Base-by-base conservation (phyloP, 2,888 invertebrate genomes). In the Orchesella flavescens region DNA sequence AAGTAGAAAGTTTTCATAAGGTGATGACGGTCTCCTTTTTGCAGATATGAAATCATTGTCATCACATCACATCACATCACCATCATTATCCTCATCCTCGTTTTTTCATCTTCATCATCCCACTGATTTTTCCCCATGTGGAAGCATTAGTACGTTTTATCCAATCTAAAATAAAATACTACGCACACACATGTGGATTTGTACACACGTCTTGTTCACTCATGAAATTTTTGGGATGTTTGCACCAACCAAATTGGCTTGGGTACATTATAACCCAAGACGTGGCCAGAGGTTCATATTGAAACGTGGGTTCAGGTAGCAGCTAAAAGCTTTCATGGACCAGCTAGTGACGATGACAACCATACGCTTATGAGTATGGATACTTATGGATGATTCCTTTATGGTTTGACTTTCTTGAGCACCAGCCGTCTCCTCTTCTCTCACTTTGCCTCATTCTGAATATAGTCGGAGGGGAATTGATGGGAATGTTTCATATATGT, bases 1-100 rank as follows among this genome's bases (percentile, higher is more conserved):
- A n/a, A 19, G 57, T 57, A 66, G 17, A 66, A 44, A 66, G 43
- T 66, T 66, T 44, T 44, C n/a, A 43, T 59, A n/a, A 57, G 1
- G 19, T 2, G n/a, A 57, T 2, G 34, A 34, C 34, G 7, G 7
- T 34, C 3, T 34, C 7, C 55, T 17, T 57, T 57, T 57, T 57
- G 19, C 57, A 57, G 57, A 57, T 57, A 57, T 57, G 57, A 57
- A 57, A 57, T 57, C 57, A 19, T 57, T 34, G 34, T 34, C 34
- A 34, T 34, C 34, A 34, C 34, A 34, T 34, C 34, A 34, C 34
- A 34, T 34, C 34, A 34, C 34, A 34, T 34, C 34, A 34, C 34
- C 34, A 53, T 53, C 19, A 57, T 57, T 57, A 19, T 61, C 23
- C 24, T 61, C 66, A 17, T 66, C 66, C 23, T 66, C n/a, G 21